Evolutionary conservation across 1,140 invertebrate genomes (phyloP), one percentile per base, ranked within the genome.

Genomic region (Schlechtendalia chinensis): DNA sequence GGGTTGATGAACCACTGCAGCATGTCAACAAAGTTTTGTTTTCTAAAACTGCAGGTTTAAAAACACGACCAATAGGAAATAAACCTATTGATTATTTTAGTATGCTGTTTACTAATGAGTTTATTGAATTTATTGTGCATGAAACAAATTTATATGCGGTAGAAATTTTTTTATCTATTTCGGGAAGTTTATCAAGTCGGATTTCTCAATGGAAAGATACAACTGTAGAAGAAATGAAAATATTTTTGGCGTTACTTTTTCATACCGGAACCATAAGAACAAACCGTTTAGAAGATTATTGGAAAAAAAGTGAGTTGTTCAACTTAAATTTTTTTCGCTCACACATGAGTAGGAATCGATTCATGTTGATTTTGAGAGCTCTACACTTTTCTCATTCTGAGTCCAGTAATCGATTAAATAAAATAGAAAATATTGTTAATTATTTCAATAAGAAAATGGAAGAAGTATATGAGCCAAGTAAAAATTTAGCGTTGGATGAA

Each of bases 131-230:
- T 2, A 81, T 81, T 63, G 82, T 82, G 22, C 6, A 47, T 19
- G 81, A 82, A 82, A 82, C 74, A 16, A 82, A 82, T 63, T 39
- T 10, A 29, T 82, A 80, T 69, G 65, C 65, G 1, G 5, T 47
- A 72, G 19, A 53, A 17, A 47, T 29, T 29, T 56, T 72, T 72
- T 72, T 71, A 81, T n/a, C 47, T 50, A 1, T 4, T 6, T 50
- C 47, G 24, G 56, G n/a, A n/a, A 12, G n/a, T 11, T 0, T 22
- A 50, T 50, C 47, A 50, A 6, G 1, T 59, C 12, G 56, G 24
- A 59, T 59, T 8, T 8, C 10, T 22, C 5, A 10, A 4, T 59
- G 56, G 22, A n/a, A 22, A 12, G 12, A 59, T 59, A 59, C 22
- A 24, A 22, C 24, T 59, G 24, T n/a, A 59, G 1, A 4, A 24